Evolutionary conservation across 64 coral and sea anemone species (phyloP).

Genomic region (Platygyra sinensis): DNA sequence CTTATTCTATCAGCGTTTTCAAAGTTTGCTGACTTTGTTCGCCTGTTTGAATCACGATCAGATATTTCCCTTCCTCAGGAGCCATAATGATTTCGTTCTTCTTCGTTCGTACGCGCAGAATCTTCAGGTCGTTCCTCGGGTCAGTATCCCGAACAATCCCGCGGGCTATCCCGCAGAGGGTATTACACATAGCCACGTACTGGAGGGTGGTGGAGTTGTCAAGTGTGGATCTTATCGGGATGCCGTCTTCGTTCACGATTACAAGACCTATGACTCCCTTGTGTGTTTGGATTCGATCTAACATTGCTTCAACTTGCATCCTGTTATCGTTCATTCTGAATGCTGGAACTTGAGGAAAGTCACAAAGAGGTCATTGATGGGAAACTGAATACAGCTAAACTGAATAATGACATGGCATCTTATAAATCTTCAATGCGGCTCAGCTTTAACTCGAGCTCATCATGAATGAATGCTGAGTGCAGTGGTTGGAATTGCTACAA

Average conservation of each 20-base stretch:
- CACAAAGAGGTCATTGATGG: not conserved
- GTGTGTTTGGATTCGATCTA: slow-evolving; percentile 92
- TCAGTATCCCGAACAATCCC: slow-evolving; percentile 86
- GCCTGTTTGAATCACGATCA: slow-evolving; percentile 89
- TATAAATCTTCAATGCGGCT: too few species aligned
- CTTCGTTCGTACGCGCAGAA: slow-evolving; percentile 94
- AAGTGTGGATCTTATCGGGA: slow-evolving; percentile 78
- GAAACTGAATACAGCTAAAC: not conserved
- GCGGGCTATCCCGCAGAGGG: slow-evolving; percentile 65
- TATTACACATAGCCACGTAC: slow-evolving; percentile 93
- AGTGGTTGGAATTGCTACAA: too few species aligned
- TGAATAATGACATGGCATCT: too few species aligned
- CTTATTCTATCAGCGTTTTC: slow-evolving; percentile 53
- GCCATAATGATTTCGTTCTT: slow-evolving; percentile 97
- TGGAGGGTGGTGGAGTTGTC: slow-evolving; percentile 88
- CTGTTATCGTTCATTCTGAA: not conserved
- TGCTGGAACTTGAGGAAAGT: not conserved
- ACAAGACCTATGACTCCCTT: slow-evolving; percentile 84
- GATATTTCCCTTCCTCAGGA: slow-evolving; percentile 64
- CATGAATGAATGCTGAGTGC: too few species aligned
- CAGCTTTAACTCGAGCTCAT: too few species aligned
- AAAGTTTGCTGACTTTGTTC: slow-evolving; percentile 56
- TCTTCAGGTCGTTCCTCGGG: slow-evolving; percentile 80
- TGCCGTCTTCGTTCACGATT: slow-evolving; percentile 78
- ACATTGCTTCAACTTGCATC: slow-evolving; percentile 68